Evolutionary conservation across 2,113 vertebrate species (phyloP), one percentile per base, ranked within the genome.

Genomic region (Plectropomus leopardus): DNA sequence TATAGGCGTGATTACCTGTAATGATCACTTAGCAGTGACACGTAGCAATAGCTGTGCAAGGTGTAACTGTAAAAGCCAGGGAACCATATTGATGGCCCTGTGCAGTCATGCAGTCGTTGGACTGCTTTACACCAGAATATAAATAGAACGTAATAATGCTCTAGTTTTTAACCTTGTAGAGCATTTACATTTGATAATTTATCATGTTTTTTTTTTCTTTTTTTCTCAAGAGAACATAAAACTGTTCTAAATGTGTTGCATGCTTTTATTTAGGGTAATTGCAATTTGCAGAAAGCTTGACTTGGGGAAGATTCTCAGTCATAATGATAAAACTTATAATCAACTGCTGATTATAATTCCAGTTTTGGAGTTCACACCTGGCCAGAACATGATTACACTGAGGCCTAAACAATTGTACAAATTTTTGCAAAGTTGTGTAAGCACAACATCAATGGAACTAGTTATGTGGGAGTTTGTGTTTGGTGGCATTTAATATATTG

Each of bases 11-110:
- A 91, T 93, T 89, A 85, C 70, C 83, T 81, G 55, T 82, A 90
- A 90, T 86, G 73, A 86, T 84, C 85, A 82, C 84, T 90, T 90
- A 89, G 78, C 85, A 80, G 59, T 86, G 67, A 84, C 72, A 85
- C 21, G 34, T 76, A 83, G 68, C 40, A 82, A 55, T 59, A 59
- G 61, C 77, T 76, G 67, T 40, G 59, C 76, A 66, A 28, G 75
- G 72, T 76, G 71, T 64, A 66, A 82, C 68, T 67, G 32, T 72
- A 80, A 75, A 72, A 86, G 70, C 15, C 53, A 78, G 59, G 50
- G 30, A 76, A 47, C 40, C 42, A 24, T 76, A 51, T 80, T 84
- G 68, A 83, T 51, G 63, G 28, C 61, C 32, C 16, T 42, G 51
- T 54, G 58, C 28, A 2, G 47, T 63, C 67, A 76, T 57, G 47